Evolutionary conservation across 2,113 vertebrate species (phyloP), one percentile per base, ranked within the genome.

Genomic region (Podarcis cretensis): DNA sequence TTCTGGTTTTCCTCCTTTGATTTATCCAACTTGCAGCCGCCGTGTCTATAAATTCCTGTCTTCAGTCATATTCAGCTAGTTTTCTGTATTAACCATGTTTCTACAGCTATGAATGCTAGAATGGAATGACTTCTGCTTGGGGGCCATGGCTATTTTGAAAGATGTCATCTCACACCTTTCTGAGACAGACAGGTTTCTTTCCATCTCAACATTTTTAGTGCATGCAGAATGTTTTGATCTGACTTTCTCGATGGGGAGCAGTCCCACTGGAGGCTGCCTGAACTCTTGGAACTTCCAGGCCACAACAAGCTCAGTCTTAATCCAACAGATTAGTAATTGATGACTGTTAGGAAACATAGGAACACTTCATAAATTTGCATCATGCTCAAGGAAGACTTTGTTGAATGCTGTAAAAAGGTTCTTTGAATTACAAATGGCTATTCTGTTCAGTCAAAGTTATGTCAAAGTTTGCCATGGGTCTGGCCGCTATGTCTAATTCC

Each of bases 1-100:
- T 48, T 81, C 43, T 7, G 8, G 63, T 3, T 4, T 48, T 20
- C 59, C 59, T 27, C 85, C 82, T 77, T 16, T 1, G 2, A 4
- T 91, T 87, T 75, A 48, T 48, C 1, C 18, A 57, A 35, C 40
- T 2, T 75, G 21, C 30, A 30, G 14, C 59, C 57, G 40, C 23
- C 65, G 16, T 82, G 0, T 3, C 84, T 63, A 81, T n/a, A 78
- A 23, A 93, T 95, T 96, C 83, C 54, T 23, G 57, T 92, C 83
- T 80, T 83, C 59, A 78, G 91, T 95, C 83, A 92, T 35, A 94
- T 89, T 68, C 90, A 90, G 84, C 93, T 93, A 89, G 79, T 10
- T 80, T 84, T 85, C 59, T 90, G 9, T 89, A 86, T 95, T 81
- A 85, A 92, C 92, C 93, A 77, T 74, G 1, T 30, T 69, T 3